phyloP scores from a whole-genome alignment of 2,113 vertebrate species.

The Tringa solitaria region DNA sequence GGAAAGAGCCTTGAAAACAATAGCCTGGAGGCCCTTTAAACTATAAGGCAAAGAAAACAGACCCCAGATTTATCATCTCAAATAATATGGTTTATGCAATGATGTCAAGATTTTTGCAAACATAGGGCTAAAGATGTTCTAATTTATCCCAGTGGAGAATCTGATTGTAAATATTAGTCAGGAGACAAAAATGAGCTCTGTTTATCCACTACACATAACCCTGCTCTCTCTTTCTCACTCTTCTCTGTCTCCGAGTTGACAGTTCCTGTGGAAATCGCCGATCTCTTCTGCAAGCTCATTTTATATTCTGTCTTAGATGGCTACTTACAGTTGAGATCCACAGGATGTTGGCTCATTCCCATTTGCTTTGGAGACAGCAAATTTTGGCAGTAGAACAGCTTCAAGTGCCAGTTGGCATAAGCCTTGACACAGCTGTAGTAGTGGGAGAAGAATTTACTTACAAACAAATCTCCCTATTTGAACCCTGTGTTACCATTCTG shows the following conservation, averaged over 20 bases:
- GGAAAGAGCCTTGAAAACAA: conserved; percentile 22
- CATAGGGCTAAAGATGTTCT: conserved; percentile 33
- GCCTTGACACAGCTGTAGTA: conserved; percentile 19
- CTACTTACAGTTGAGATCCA: not conserved
- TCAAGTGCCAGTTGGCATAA: conserved; percentile 11
- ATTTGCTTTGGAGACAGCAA: not conserved
- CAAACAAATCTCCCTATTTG: not conserved
- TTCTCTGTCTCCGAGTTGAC: not conserved
- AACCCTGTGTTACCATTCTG: not conserved
- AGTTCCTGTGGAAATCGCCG: not conserved
- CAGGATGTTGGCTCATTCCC: not conserved
- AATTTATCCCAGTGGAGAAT: conserved; percentile 50
- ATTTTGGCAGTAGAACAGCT: not conserved
- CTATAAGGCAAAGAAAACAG: conserved; percentile 4
- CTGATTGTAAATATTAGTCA: conserved; percentile 54
- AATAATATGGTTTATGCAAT: conserved; percentile 24
- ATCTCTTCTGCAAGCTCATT: conserved; percentile 5
- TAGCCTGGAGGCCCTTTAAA: conserved; percentile 5
- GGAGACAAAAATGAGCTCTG: conserved; percentile 49
- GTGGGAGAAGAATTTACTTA: conserved; percentile 10
- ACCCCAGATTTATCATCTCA: conserved; percentile 42
- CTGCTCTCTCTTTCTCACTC: not conserved
- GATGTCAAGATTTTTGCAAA: conserved; percentile 53
- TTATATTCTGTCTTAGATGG: conserved; percentile 4
- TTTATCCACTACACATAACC: not conserved